Evolutionary conservation across 2,888 invertebrate genomes (phyloP).

Genomic region (Aromia moschata): DNA sequence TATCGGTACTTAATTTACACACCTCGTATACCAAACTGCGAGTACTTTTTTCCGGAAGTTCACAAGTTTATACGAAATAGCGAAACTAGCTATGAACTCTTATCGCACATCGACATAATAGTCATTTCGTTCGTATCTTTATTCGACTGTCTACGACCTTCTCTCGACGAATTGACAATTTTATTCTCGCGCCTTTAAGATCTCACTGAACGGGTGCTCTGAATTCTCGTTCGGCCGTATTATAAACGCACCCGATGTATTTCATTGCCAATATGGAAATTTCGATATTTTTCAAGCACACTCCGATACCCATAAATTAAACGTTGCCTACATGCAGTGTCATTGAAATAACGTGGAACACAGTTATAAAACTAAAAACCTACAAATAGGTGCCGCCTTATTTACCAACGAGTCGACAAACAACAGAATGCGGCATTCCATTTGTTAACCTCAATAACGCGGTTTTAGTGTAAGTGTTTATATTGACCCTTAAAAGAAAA

Average conservation of each 20-base stretch:
- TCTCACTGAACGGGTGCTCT: no score
- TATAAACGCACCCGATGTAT: background rate
- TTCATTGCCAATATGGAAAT: conserved; percentile 4
- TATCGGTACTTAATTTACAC: no score
- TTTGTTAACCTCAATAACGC: background rate
- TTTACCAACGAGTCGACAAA: background rate
- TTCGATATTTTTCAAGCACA: conserved; percentile 2
- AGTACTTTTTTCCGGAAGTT: no score
- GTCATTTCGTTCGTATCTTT: no score
- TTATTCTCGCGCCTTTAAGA: no score
- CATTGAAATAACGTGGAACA: conserved; percentile 5
- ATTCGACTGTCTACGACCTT: background rate
- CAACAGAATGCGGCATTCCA: conserved; percentile 5
- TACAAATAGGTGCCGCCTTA: conserved; percentile 7
- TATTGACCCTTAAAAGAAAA: no score
- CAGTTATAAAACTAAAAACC: background rate
- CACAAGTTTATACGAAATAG: no score
- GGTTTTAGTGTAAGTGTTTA: no score
- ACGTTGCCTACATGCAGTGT: conserved; percentile 1
- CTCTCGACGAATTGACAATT: no score
- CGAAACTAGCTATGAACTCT: no score
- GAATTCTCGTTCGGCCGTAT: background rate
- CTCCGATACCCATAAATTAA: background rate
- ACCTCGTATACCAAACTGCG: no score
- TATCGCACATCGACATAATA: no score